Evolutionary conservation across 2,797 vertebrate genomes (phyloP).

Genomic region (Poeciliopsis gracilis): DNA sequence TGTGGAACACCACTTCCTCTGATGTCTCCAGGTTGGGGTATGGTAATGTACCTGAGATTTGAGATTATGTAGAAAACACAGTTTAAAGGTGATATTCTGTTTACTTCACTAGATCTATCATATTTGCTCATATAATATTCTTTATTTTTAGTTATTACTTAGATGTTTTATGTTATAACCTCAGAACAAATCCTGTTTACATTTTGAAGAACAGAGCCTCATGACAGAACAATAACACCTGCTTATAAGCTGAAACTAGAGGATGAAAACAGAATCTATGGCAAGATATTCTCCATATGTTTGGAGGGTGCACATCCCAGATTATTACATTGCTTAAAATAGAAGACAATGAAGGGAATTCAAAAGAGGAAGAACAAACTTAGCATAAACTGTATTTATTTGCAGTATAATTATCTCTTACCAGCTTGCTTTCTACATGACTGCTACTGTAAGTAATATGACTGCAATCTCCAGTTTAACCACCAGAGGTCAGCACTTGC

Average conservation of each 20-base stretch:
- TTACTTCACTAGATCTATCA: neutral
- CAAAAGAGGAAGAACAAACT: neutral
- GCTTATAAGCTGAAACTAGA: neutral
- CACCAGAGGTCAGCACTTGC: neutral
- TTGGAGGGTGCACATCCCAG: neutral
- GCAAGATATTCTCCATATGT: neutral
- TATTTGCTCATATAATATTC: neutral
- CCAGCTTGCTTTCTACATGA: neutral
- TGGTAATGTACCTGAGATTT: constrained; percentile 71
- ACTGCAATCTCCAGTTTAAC: neutral
- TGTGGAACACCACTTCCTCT: constrained; percentile 76
- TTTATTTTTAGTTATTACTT: neutral
- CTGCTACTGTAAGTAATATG: neutral
- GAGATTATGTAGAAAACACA: neutral
- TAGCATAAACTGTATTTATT: neutral
- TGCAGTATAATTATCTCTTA: neutral
- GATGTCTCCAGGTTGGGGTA: constrained; percentile 75
- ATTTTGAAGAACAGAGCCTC: neutral
- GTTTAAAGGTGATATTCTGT: neutral
- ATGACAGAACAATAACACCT: neutral
- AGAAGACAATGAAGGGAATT: neutral
- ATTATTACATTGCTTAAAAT: neutral
- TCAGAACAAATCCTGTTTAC: neutral
- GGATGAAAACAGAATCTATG: neutral
- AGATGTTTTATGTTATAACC: neutral